Percentiles rank a stretch among this genome's conserved stretches.
phyloP scores from a whole-genome alignment of 1,140 invertebrate genomes.

The Orchestia grillus region DNA sequence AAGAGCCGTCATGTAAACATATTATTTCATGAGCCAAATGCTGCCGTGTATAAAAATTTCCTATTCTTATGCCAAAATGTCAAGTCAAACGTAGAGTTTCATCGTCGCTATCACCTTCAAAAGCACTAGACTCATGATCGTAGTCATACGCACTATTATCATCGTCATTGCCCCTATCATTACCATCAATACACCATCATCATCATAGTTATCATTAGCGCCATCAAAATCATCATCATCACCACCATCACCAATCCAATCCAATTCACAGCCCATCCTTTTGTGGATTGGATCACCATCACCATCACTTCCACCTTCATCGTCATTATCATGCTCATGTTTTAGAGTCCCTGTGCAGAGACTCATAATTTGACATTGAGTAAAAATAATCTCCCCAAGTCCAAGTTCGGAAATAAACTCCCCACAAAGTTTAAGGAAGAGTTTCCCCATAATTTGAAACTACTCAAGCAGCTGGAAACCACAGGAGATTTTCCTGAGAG shows the following conservation, averaged over 20 bases:
- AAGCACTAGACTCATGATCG: neutral
- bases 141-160: neutral
- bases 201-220: neutral
- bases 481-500: neutral
- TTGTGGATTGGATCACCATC: neutral
- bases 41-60: too few relatives aligned
- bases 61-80: too few relatives aligned
- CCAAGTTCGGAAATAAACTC: neutral
- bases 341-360: neutral
- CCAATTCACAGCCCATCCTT: neutral
- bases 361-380: neutral
- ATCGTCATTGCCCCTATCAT: neutral
- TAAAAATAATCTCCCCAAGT: neutral
- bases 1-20: too few relatives aligned
- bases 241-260: neutral
- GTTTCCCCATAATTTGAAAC: neutral
- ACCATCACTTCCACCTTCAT: neutral
- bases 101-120: neutral
- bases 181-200: neutral
- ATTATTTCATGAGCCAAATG: too few relatives aligned
- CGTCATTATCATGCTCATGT: neutral
- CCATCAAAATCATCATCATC: neutral
- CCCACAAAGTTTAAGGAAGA: neutral
- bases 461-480: neutral
- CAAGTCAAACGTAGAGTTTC: neutral